A percentile compares a stretch with the other conserved stretches of the same genome.
These are phyloP conservation scores for Oceanodroma leucorhoa DNA, from an alignment of 2,797 vertebrate genomes.

Conservation along the genomic window DNA sequence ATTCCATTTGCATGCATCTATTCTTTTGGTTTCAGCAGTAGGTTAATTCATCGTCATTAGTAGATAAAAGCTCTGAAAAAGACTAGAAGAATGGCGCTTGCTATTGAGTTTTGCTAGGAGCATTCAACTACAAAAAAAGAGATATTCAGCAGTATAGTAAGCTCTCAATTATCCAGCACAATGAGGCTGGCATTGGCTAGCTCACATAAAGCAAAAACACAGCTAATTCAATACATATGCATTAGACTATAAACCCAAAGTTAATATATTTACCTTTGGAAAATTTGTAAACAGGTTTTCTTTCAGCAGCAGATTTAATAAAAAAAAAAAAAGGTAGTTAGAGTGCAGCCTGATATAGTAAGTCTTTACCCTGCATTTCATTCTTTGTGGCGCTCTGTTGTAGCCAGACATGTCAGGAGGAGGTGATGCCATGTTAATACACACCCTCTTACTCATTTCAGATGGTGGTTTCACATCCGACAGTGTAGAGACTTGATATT, in stretches of 20 bases:
- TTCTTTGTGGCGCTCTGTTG: background rate
- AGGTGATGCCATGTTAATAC: background rate
- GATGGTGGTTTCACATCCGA: background rate
- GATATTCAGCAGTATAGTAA: background rate
- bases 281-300: background rate
- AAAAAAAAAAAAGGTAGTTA: background rate
- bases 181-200: background rate
- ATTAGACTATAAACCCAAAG: background rate
- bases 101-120: background rate
- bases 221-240: background rate
- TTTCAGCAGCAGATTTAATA: background rate
- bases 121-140: conserved; percentile 3
- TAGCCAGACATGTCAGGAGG: background rate
- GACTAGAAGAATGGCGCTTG: background rate
- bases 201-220: background rate
- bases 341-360: background rate
- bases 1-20: background rate
- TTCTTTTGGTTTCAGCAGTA: conserved; percentile 21
- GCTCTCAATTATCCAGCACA: conserved; percentile 26
- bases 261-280: background rate
- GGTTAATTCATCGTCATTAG: conserved; percentile 21
- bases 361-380: background rate
- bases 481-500: background rate
- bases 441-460: background rate
- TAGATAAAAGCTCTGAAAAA: conserved; percentile 24